phyloP scores from a whole-genome alignment of 2,888 invertebrate genomes.

The Ornithoptera alexandrae region DNA sequence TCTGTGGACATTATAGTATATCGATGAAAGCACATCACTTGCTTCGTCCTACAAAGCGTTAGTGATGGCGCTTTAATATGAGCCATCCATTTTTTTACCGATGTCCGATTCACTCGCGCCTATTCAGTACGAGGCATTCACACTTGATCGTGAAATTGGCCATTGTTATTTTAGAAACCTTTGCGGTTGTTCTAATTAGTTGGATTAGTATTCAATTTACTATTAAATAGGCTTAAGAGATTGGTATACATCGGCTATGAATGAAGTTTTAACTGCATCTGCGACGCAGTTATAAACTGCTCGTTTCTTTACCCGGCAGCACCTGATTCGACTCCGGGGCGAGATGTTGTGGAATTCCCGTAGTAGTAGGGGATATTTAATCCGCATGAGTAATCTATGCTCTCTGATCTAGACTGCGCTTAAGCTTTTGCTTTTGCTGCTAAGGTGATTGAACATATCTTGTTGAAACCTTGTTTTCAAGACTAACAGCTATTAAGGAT shows the following conservation, averaged over 20 bases:
- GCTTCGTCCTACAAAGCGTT: conserved; percentile 42
- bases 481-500: too few relatives aligned
- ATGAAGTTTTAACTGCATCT: background rate
- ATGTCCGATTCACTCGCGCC: conserved; percentile 43
- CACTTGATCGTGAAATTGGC: conserved; percentile 47
- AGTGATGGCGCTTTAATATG: conserved; percentile 57
- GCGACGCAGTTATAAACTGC: too few relatives aligned
- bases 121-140: conserved; percentile 54
- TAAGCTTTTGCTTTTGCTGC: too few relatives aligned
- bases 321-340: too few relatives aligned
- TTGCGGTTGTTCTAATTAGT: conserved; percentile 33
- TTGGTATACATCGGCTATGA: conserved; percentile 3
- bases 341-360: too few relatives aligned
- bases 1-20: background rate
- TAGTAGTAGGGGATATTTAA: too few relatives aligned
- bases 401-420: too few relatives aligned
- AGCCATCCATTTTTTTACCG: conserved; percentile 50
- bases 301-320: too few relatives aligned
- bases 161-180: conserved; percentile 51
- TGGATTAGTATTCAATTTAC: conserved; percentile 27
- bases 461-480: too few relatives aligned
- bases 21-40: conserved; percentile 19
- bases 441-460: too few relatives aligned
- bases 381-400: too few relatives aligned
- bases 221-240: conserved; percentile 18